These are phyloP conservation scores for Mactra quadrangularis DNA, from an alignment of 1,140 invertebrate genomes.

Conservation along the genomic window DNA sequence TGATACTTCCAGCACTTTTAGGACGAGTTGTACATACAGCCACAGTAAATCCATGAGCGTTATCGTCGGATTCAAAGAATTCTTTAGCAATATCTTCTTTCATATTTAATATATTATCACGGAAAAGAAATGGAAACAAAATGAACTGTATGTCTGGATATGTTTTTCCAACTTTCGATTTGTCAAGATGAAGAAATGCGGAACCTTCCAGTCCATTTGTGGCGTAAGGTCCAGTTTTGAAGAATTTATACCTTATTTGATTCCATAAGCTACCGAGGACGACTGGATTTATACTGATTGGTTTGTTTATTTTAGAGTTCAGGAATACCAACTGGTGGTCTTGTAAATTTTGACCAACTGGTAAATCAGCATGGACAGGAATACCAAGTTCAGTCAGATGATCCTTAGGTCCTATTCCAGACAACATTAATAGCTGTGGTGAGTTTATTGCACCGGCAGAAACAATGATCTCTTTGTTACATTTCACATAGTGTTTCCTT, in stretches of 20 bases:
- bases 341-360: no score
- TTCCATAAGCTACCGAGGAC: neutral
- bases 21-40: slow-evolving; percentile 52
- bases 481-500: neutral
- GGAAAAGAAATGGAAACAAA: neutral
- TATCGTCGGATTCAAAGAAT: neutral
- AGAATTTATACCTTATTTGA: neutral
- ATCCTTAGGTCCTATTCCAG: no score
- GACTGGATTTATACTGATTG: no score
- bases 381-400: slow-evolving; percentile 23
- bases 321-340: neutral
- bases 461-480: neutral
- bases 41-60: slow-evolving; percentile 5
- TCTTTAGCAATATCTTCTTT: neutral
- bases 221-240: neutral
- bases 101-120: neutral
- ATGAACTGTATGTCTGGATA: slow-evolving; percentile 22
- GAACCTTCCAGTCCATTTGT: neutral
- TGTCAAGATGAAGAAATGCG: neutral
- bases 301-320: neutral
- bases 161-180: neutral
- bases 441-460: no score
- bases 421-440: no score
- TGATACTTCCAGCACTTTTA: slow-evolving; percentile 76
- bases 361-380: slow-evolving; percentile 27